phyloP scores from a whole-genome alignment of 2,888 invertebrate species.

The Dexiosoma caninum region DNA sequence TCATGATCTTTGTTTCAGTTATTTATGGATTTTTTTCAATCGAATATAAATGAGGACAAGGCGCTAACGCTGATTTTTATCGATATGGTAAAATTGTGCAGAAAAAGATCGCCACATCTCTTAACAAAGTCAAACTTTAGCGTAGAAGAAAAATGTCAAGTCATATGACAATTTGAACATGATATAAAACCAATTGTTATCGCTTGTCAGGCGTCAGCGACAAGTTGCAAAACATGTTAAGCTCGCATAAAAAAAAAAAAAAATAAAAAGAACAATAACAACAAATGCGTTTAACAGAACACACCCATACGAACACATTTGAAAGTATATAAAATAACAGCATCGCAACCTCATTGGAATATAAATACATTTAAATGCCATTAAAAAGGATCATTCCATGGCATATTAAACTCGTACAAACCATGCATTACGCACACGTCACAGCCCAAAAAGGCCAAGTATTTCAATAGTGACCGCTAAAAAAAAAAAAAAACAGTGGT shows the following conservation, averaged over 20 bases:
- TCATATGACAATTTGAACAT: conserved; percentile 65
- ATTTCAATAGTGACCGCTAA: conserved; percentile 25
- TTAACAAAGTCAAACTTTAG: conserved; percentile 12
- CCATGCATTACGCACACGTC: too few species aligned
- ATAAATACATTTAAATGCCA: conserved; percentile 65
- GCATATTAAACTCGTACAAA: conserved; percentile 1
- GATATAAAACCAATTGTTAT: conserved; percentile 67
- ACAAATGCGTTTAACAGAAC: conserved; percentile 17
- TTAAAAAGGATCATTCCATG: conserved; percentile 49
- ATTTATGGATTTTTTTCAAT: conserved; percentile 10
- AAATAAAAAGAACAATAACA: conserved; percentile 23
- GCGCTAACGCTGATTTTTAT: conserved; percentile 64
- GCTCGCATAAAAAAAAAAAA: conserved; percentile 12
- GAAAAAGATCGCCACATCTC: conserved; percentile 57
- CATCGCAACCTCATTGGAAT: conserved; percentile 57
- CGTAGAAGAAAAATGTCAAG: conserved; percentile 51
- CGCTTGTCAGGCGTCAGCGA: conserved; percentile 68
- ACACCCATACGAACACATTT: conserved; percentile 5
- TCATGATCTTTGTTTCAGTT: conserved; percentile 19
- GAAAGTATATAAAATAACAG: conserved; percentile 24
- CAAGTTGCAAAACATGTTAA: conserved; percentile 64
- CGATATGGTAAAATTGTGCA: conserved; percentile 59
- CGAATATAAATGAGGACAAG: conserved; percentile 56
- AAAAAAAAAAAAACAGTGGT: conserved; percentile 29
- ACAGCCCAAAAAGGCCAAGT: conserved; percentile 65